A percentile compares a stretch with the other conserved stretches of the same genome.
Evolutionary conservation across 2,113 vertebrate species (phyloP).

Genomic region (Toxostoma redivivum): DNA sequence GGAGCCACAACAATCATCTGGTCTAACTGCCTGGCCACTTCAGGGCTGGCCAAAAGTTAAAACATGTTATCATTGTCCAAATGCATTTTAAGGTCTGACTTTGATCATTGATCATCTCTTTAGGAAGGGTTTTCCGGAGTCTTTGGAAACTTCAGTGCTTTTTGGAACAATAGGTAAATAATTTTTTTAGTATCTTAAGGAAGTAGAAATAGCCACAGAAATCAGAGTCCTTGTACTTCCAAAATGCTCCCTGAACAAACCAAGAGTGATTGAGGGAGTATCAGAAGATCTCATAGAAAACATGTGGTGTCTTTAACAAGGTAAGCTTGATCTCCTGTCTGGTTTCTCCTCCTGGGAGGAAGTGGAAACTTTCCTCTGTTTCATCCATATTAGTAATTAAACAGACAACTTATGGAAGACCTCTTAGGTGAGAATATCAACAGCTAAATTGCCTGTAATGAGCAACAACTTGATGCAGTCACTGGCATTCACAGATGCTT

Average conservation of each 20-base stretch:
- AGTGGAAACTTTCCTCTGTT: not conserved
- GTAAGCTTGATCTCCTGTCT: not conserved
- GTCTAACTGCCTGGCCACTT: not conserved
- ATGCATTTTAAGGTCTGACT: not conserved
- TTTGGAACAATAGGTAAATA: not conserved
- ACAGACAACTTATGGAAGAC: not conserved
- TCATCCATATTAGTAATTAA: not conserved
- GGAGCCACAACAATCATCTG: not conserved
- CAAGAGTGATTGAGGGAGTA: not conserved
- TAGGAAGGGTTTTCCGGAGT: not conserved
- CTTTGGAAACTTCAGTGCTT: not conserved
- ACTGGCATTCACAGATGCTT: not conserved
- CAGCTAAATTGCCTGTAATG: not conserved
- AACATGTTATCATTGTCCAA: not conserved
- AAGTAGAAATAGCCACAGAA: not conserved
- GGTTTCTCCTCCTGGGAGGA: not conserved
- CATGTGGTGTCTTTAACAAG: not conserved
- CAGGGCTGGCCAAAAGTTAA: not conserved
- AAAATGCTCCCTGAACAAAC: not conserved
- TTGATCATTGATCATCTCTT: not conserved
- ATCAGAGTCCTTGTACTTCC: not conserved
- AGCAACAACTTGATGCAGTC: not conserved
- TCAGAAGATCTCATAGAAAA: not conserved
- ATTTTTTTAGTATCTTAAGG: not conserved
- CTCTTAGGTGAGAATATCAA: not conserved